Base-by-base conservation (phyloP, 2,888 invertebrate genomes). In the Campoplex capitator region DNA sequence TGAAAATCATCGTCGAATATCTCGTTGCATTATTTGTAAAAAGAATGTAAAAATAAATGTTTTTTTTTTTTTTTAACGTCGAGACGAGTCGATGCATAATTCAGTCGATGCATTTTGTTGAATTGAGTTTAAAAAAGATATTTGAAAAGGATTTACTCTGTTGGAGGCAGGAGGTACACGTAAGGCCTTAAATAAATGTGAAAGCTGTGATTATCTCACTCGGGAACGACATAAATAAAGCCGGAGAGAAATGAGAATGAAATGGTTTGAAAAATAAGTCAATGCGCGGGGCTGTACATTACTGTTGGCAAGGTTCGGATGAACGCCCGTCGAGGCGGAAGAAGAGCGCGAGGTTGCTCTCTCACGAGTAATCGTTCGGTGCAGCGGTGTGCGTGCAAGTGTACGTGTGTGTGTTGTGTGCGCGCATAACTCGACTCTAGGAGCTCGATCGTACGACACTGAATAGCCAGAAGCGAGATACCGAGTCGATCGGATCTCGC, bases 401-500 rank as follows among this genome's bases (percentile, higher is more conserved):
- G 62, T 62, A 32, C 1, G 32, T 54, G 62, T 7, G 56, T 65
- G 73, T 54, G 38, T 32, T 51, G 74, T 56, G 78, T 68, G 80
- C 73, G 86, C 89, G 88, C 88, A 89, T 89, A 89, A 88, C 89
- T 89, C 75, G 85, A 85, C 86, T 88, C 85, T 88, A 88, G 89
- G 87, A 85, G 88, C 88, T 88, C 88, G 88, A 89, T 89, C 88
- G 88, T 86, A 88, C 89, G 89, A 89, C 89, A 88, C 89, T 88
- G 88, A 89, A 89, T 89, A 89, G 89, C 88, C 88, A 89, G 89
- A 89, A 89, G 89, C 89, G 85, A 89, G 88, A 89, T 89, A 89
- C 88, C 84, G 88, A 89, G 88, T 89, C 89, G 89, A 89, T 89
- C 88, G 88, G 83, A 89, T 89, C 89, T 87, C 85, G 85, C 79